Evolutionary conservation across 1,140 invertebrate species (phyloP).

Genomic region (Harpegnathos saltator): DNA sequence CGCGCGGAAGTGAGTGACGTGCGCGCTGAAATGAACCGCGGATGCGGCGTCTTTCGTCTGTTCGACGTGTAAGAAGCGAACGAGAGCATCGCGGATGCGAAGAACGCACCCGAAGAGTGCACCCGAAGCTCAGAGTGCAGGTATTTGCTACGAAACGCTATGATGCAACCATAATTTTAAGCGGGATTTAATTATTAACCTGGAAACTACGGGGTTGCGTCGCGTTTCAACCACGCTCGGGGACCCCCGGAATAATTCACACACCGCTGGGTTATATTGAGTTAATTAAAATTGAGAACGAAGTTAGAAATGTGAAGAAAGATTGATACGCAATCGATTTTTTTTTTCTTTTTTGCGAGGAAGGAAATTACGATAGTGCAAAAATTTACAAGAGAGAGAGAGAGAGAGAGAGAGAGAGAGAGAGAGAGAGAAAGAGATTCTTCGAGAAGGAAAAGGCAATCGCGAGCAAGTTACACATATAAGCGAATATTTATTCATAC

Average conservation of each 20-base stretch:
- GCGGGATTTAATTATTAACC: background rate
- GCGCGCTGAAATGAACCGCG: constrained; percentile 61
- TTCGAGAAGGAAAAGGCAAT: background rate
- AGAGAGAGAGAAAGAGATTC: background rate
- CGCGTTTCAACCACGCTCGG: background rate
- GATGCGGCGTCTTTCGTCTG: constrained; percentile 10
- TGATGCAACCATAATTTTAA: background rate
- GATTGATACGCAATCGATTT: constrained; percentile 8
- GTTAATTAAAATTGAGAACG: constrained; percentile 21
- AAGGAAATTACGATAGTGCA: background rate
- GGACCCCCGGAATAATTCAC: background rate
- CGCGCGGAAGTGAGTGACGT: constrained; percentile 36
- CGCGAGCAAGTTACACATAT: background rate
- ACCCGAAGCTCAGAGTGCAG: background rate
- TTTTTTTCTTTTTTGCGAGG: background rate
- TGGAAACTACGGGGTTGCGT: background rate
- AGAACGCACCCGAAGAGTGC: background rate
- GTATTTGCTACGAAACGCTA: background rate
- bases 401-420: background rate
- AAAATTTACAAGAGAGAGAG: background rate
- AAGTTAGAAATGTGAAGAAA: background rate
- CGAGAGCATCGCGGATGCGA: background rate
- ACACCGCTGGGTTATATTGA: background rate
- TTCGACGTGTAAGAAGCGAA: background rate
- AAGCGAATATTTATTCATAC: constrained; percentile 26